Evolutionary conservation across 2,888 invertebrate genomes (phyloP).

Genomic region (Pollenia labialis): DNA sequence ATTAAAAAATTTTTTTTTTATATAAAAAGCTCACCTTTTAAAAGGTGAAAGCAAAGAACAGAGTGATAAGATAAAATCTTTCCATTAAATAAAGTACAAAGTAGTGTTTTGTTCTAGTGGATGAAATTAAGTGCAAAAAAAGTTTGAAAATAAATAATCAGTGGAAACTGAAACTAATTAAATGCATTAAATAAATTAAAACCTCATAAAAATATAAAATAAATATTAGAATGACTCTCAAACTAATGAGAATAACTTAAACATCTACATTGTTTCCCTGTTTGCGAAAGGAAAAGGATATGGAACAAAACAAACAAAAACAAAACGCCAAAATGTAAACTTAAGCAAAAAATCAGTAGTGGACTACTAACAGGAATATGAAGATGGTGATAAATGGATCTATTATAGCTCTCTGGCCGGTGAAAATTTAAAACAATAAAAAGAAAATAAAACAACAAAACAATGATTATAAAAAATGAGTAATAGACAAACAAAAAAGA

Average conservation of each 20-base stretch:
- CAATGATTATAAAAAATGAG: not conserved
- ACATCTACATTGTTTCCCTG: not conserved
- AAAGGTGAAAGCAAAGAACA: constrained; percentile 58
- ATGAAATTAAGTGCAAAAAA: constrained; percentile 35
- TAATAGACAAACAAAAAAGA: not conserved
- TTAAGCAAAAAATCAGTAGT: constrained; percentile 26
- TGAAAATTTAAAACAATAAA: not conserved
- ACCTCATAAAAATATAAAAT: not conserved
- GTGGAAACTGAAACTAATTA: constrained; percentile 2
- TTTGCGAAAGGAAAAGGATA: constrained; percentile 28
- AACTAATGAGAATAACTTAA: constrained; percentile 24
- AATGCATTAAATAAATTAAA: constrained; percentile 13
- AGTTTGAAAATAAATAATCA: constrained; percentile 19
- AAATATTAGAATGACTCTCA: not conserved
- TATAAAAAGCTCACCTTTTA: constrained; percentile 59
- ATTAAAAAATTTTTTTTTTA: constrained; percentile 3
- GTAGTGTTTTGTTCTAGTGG: constrained; percentile 24
- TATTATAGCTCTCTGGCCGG: not conserved
- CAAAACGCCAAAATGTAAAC: not conserved
- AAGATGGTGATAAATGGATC: not conserved
- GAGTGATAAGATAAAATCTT: constrained; percentile 41
- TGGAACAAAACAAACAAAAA: not conserved
- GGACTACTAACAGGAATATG: not conserved
- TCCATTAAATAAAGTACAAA: constrained; percentile 7
- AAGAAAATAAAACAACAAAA: not conserved